Evolutionary conservation across 2,797 vertebrate species (phyloP).

Genomic region (Heliangelus exortis): DNA sequence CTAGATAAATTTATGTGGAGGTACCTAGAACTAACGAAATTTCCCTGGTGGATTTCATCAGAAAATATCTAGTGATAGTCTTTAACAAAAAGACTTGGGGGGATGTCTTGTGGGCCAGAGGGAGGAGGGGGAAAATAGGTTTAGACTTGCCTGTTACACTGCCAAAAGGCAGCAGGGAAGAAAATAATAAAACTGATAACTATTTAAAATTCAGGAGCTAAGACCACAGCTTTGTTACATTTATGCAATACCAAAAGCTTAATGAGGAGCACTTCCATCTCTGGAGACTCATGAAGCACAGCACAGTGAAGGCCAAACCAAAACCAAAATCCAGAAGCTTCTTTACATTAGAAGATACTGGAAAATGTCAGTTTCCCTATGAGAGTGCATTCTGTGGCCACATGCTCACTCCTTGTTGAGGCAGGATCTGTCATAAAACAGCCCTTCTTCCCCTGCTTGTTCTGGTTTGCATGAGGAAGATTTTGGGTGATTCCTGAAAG

Average conservation of each 20-base stretch:
- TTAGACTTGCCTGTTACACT: background rate
- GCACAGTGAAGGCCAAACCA: background rate
- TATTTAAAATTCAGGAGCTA: background rate
- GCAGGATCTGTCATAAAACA: background rate
- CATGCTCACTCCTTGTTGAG: background rate
- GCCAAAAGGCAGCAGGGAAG: background rate
- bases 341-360: background rate
- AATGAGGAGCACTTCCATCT: background rate
- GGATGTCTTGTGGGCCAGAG: background rate
- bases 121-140: background rate
- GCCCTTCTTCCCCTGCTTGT: background rate
- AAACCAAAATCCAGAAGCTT: background rate
- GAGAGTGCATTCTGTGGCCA: background rate
- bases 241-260: background rate
- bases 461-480: background rate
- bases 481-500: background rate
- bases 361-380: background rate
- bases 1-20: background rate
- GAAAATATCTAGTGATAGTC: background rate
- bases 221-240: background rate
- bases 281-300: background rate
- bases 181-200: background rate
- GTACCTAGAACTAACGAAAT: background rate
- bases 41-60: background rate
- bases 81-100: background rate